phyloP scores from a whole-genome alignment of 2,888 invertebrate species.

The Epinotia bilunana region DNA sequence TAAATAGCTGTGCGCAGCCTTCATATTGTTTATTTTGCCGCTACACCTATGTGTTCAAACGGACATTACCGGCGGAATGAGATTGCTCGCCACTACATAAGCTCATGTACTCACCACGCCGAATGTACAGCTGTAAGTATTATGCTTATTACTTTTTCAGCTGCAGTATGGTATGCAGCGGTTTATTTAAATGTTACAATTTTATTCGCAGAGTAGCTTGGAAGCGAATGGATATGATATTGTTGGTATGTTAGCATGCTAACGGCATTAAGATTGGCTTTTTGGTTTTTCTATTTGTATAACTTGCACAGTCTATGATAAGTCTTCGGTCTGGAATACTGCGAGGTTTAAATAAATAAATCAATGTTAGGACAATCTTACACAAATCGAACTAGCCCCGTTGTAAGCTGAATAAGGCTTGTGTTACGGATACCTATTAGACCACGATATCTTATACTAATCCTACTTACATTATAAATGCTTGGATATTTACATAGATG shows the following conservation, averaged over 20 bases:
- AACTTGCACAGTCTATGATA: background rate
- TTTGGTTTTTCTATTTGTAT: background rate
- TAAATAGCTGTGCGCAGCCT: background rate
- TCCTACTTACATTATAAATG: too few species aligned
- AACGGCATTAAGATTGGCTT: background rate
- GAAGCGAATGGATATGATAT: background rate
- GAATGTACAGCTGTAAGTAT: slow-evolving; percentile 10
- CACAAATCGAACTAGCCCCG: too few species aligned
- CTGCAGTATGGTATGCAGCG: background rate
- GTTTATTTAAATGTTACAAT: slow-evolving; percentile 5
- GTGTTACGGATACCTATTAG: too few species aligned
- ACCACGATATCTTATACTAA: too few species aligned
- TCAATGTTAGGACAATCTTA: too few species aligned
- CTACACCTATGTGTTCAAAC: slow-evolving; percentile 38
- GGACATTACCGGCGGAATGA: slow-evolving; percentile 34
- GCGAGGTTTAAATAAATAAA: too few species aligned
- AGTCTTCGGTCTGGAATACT: too few species aligned
- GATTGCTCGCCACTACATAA: slow-evolving; percentile 32
- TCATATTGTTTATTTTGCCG: slow-evolving; percentile 39
- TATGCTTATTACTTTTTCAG: slow-evolving; percentile 23
- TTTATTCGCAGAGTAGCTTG: background rate
- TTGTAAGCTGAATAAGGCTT: too few species aligned
- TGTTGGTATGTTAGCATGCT: background rate
- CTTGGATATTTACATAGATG: too few species aligned
- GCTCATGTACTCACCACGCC: slow-evolving; percentile 6